Base-by-base conservation (phyloP, 2,888 invertebrate species). In the Caenorhabditis sp. region DNA sequence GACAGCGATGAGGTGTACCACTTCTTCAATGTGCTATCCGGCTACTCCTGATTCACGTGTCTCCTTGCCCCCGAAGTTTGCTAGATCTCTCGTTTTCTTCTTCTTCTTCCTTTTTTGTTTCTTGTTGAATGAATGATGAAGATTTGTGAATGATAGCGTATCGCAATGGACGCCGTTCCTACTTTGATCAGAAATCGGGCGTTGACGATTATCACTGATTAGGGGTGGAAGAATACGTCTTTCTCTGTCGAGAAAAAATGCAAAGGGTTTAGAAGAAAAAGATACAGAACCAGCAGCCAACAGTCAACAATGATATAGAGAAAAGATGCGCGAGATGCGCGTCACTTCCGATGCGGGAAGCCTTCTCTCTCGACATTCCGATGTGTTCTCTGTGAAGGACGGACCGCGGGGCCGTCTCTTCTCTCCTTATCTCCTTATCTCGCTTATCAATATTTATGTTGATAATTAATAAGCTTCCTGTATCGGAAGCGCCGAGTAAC, bases 1-100 rank as follows among this genome's bases (percentile, higher is more conserved):
- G 94, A 94, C 88, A 84, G 86, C 22, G 93, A 94, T 62, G 94
- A 94, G 90, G 92, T 94, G 1, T 94, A 93, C 89, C 94, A 94
- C 88, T 94, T 94, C 91, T 94, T 94, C 87, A 94, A 94, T 91
- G 93, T 94, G 18, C 89, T 94, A 20, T 92, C 93, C 32, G 93
- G 95, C 80, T 92, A 92, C 87, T 88, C 89, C n/a, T 92, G 79
- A 87, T 47, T 53, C 69, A n/a, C 44, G 37, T 61, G 18, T 26
- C 22, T 35, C 47, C n/a, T n/a, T n/a, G n/a, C 32, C 58, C 28
- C 9, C 13, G 28, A 32, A 50, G 62, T 50, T 67, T 77, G 74
- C 13, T 56, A 50, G 58, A 64, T 65, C 35, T 58, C 47, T 60
- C 35, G 13, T 28, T 56, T 15, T 47, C 18, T 62, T 24, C 22